These are phyloP conservation scores for Trisateles emortualis DNA, from an alignment of 2,888 invertebrate species.

Conservation along the genomic window DNA sequence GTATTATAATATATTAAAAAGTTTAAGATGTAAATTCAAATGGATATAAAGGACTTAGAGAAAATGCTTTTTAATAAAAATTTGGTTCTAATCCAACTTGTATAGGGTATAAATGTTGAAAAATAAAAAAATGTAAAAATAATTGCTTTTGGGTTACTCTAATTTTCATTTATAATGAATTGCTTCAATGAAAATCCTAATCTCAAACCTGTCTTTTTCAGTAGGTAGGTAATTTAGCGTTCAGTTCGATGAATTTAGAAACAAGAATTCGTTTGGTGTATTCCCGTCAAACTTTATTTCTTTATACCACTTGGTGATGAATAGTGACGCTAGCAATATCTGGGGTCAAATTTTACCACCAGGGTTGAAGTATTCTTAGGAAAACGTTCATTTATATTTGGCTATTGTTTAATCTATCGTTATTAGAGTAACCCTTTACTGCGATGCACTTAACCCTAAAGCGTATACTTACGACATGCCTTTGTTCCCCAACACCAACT, in stretches of 20 bases:
- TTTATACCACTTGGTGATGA: too few relatives aligned
- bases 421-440: conserved; percentile 36
- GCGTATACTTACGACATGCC: conserved; percentile 55
- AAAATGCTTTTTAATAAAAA: neutral
- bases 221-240: too few relatives aligned
- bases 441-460: conserved; percentile 40
- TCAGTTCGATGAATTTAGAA: too few relatives aligned
- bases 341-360: too few relatives aligned
- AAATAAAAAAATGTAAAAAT: neutral
- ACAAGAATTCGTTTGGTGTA: neutral
- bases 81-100: conserved; percentile 30
- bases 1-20: neutral
- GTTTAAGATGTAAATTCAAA: neutral
- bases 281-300: neutral
- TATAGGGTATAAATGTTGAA: conserved; percentile 4
- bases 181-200: too few relatives aligned
- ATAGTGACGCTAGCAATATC: too few relatives aligned
- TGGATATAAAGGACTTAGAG: neutral
- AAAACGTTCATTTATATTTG: neutral
- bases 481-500: conserved; percentile 84
- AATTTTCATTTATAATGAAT: conserved; percentile 6
- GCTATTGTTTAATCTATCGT: neutral
- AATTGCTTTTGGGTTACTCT: conserved; percentile 28
- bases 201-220: too few relatives aligned
- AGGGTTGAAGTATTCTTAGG: too few relatives aligned